Conservation (phyloP, 2,797 vertebrate genomes). For the Morus bassanus region DNA sequence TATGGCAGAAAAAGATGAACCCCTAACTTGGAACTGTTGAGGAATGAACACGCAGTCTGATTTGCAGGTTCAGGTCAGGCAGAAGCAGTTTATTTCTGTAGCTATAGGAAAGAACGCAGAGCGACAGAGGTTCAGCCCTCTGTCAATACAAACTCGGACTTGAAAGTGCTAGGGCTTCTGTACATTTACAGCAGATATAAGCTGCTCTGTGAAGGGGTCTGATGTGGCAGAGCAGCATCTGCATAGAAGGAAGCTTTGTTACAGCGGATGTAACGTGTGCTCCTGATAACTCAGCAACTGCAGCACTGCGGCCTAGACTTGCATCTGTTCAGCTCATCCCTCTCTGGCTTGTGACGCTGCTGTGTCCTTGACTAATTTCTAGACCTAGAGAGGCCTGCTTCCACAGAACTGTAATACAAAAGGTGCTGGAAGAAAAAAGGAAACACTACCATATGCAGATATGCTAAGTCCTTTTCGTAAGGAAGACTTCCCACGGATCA, state of each 20-base stretch:
- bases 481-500: not conserved
- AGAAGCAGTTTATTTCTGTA: not conserved
- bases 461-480: fast-evolving
- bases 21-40: not conserved
- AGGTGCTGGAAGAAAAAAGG: not conserved
- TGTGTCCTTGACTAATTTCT: not conserved
- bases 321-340: not conserved
- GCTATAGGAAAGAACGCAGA: not conserved
- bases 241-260: not conserved
- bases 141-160: not conserved
- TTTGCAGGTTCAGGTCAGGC: not conserved
- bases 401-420: not conserved
- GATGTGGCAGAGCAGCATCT: not conserved
- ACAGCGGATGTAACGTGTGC: fast-evolving
- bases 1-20: not conserved
- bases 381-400: not conserved
- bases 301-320: not conserved
- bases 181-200: not conserved
- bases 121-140: not conserved
- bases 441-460: not conserved
- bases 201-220: not conserved
- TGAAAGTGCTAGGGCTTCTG: not conserved
- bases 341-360: not conserved
- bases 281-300: not conserved
- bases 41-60: not conserved